Base-by-base conservation (phyloP, 2,888 invertebrate genomes). In the Serrognathus titanus region DNA sequence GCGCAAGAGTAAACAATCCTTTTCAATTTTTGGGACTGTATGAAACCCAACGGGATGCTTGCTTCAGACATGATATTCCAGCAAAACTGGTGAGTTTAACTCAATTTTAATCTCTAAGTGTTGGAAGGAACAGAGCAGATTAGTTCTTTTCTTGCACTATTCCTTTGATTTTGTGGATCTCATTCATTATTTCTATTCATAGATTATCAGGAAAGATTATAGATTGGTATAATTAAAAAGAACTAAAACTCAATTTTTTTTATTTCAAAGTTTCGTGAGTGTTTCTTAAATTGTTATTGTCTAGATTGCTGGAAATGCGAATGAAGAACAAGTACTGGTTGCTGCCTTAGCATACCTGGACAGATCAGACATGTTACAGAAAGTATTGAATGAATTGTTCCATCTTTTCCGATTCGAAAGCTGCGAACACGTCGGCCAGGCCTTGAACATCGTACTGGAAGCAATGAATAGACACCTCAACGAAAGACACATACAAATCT, bases 1-100 rank as follows among this genome's bases (percentile, higher is more conserved):
- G 87, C 13, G 85, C 85, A 40, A 81, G 94, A 49, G 88, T 92
- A 0, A 79, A 85, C 57, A 84, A 83, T 51, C 92, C 92, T 0
- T 81, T 97, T 63, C 88, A 94, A 70, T 98, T 94, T 77, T 83
- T 98, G 10, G 97, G 97, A 1, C 80, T 98, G 5, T 94, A 96
- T 74, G 91, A 92, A 62, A 94, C 97, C 45, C 85, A 86, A 52
- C 87, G 94, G 77, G 92, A 90, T 73, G 95, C 97, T 20, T 95
- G 94, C 73, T 88, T 90, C 65, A 83, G 96, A 59, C 89, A 90
- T 74, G 92, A 94, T 75, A 92, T 97, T 68, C 97, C 97, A 36
- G 97, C 97, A 3, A 83, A 86, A 79, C 80, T 87, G 80, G 94
- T 92, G 78, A 81, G 81, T 75, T 36, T 48, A n/a, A 8, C 12